Percentiles rank a stretch among this genome's conserved stretches.
These are phyloP conservation scores for Nycteola revayana DNA, from an alignment of 2,888 invertebrate species.

Conservation along the genomic window DNA sequence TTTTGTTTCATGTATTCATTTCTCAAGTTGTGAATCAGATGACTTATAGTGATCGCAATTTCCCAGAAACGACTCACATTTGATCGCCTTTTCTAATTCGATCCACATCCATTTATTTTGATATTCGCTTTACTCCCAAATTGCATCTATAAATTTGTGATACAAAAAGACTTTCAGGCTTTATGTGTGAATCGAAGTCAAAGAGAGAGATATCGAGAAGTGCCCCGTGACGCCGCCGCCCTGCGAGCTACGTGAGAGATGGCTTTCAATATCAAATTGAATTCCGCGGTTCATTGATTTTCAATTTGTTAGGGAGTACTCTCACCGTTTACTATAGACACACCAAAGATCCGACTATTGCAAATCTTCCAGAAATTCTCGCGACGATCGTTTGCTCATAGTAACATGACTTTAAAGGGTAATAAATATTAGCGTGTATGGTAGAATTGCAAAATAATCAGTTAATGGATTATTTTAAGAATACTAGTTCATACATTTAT, in stretches of 20 bases:
- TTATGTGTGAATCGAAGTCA: slow-evolving; percentile 66
- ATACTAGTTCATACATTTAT: no score
- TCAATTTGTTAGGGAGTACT: slow-evolving; percentile 79
- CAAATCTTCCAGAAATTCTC: slow-evolving; percentile 59
- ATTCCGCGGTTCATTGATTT: slow-evolving; percentile 85
- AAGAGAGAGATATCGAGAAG: slow-evolving; percentile 65
- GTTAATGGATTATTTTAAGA: no score
- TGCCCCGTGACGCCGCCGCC: slow-evolving; percentile 52
- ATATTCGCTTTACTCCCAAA: no score
- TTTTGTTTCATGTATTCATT: no score
- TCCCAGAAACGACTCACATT: no score
- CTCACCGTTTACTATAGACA: slow-evolving; percentile 73
- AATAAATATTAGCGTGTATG: neutral
- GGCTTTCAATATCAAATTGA: slow-evolving; percentile 85
- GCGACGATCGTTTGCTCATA: slow-evolving; percentile 20
- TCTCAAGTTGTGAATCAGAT: no score
- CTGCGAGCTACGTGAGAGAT: slow-evolving; percentile 70
- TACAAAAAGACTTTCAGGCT: no score
- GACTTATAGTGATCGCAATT: no score
- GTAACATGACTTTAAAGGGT: slow-evolving; percentile 16
- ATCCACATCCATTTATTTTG: no score
- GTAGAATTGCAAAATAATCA: no score
- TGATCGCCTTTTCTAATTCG: no score
- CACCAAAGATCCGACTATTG: slow-evolving; percentile 60
- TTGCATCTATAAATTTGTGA: no score